Evolutionary conservation across 2,888 invertebrate species (phyloP).

Genomic region (Rhingia campestris): DNA sequence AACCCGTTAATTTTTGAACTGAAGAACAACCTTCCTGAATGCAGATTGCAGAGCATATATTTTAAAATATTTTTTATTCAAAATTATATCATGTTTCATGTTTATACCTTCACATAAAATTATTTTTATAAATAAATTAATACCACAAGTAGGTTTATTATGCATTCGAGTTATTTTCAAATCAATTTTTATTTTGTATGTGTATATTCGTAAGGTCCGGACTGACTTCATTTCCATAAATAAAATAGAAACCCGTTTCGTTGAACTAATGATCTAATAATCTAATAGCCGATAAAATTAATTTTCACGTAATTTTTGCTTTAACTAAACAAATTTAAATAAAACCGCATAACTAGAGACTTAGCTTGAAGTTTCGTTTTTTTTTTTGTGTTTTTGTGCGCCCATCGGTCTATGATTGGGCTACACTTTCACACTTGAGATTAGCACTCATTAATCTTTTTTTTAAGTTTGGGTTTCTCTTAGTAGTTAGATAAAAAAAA

Average conservation of each 20-base stretch:
- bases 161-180: no score
- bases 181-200: no score
- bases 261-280: slow-evolving; percentile 26
- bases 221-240: slow-evolving; percentile 29
- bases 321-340: slow-evolving; percentile 1
- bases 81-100: no score
- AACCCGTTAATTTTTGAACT: no score
- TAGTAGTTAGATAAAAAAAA: not conserved
- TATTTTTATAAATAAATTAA: no score
- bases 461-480: slow-evolving; percentile 1
- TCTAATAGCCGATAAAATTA: not conserved
- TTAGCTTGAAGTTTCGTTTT: not conserved
- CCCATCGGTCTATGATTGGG: not conserved
- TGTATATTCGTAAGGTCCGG: no score
- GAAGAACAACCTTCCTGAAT: no score
- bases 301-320: slow-evolving; percentile 8
- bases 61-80: no score
- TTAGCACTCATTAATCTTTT: slow-evolving; percentile 12
- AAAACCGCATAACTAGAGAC: not conserved
- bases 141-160: no score
- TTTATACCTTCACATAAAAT: no score
- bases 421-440: slow-evolving; percentile 4
- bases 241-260: slow-evolving; percentile 25
- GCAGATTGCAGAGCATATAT: no score
- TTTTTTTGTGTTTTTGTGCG: not conserved